Evolutionary conservation across 1,140 invertebrate genomes (phyloP).

Genomic region (Centruroides sculpturatus): DNA sequence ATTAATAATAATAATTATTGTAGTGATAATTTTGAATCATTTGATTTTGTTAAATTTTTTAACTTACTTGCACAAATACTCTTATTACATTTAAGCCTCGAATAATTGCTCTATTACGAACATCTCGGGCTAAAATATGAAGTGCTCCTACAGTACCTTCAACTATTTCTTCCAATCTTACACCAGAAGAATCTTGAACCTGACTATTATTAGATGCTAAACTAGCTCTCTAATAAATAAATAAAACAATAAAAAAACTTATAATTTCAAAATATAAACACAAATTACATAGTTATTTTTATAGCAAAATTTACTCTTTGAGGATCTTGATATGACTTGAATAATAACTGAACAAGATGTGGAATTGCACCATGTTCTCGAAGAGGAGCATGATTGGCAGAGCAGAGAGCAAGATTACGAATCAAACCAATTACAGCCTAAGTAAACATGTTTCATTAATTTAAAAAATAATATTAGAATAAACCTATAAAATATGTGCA

Average conservation of each 20-base stretch:
- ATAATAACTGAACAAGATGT: constrained; percentile 76
- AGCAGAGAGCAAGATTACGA: constrained; percentile 85
- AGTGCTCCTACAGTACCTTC: constrained; percentile 93
- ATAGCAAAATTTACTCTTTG: constrained; percentile 45
- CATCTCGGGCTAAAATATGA: constrained; percentile 87
- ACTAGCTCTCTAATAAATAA: constrained; percentile 30
- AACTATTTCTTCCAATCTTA: constrained; percentile 96
- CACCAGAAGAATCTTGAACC: constrained; percentile 77
- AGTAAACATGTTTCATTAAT: neutral
- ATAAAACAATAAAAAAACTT: no score
- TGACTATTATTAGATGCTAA: constrained; percentile 50
- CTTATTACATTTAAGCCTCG: constrained; percentile 83
- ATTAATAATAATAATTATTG: neutral
- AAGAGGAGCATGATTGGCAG: constrained; percentile 83
- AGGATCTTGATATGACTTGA: constrained; percentile 80
- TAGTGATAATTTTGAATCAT: neutral
- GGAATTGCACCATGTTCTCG: constrained; percentile 88
- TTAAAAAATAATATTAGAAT: no score
- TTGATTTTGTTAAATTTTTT: neutral
- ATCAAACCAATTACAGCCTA: constrained; percentile 86
- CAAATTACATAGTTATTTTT: no score
- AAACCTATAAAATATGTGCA: no score
- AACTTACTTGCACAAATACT: constrained; percentile 73
- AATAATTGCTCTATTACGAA: constrained; percentile 81
- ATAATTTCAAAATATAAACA: no score